phyloP scores from a whole-genome alignment of 1,140 invertebrate species.

The Scaptomyza hsui region DNA sequence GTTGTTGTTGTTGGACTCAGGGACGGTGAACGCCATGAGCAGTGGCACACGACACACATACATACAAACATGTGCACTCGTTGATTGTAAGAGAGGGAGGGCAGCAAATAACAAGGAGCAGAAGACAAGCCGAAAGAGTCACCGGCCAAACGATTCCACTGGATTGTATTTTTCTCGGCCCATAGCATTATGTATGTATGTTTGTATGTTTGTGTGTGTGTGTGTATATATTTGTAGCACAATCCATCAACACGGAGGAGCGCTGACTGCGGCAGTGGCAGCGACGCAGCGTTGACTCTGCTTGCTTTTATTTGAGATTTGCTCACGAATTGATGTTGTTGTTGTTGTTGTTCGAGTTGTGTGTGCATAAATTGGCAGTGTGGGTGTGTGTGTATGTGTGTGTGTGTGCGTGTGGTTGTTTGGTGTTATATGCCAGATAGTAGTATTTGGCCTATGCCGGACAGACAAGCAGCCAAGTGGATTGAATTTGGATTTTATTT shows the following conservation, averaged over 20 bases:
- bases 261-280: slow-evolving; percentile 26
- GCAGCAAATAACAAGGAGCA: slow-evolving; percentile 34
- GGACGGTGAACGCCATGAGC: slow-evolving; percentile 68
- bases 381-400: slow-evolving; percentile 41
- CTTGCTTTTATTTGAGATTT: slow-evolving; percentile 79
- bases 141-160: slow-evolving; percentile 51
- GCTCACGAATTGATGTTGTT: slow-evolving; percentile 72
- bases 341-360: slow-evolving; percentile 19
- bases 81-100: slow-evolving; percentile 15
- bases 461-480: slow-evolving; percentile 53
- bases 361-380: slow-evolving; percentile 49
- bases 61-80: slow-evolving; percentile 13
- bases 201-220: slow-evolving; percentile 10
- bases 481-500: slow-evolving; percentile 73
- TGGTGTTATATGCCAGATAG: slow-evolving; percentile 31
- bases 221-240: slow-evolving; percentile 30
- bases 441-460: slow-evolving; percentile 54
- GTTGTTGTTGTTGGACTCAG: slow-evolving; percentile 51
- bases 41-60: slow-evolving; percentile 64
- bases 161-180: slow-evolving; percentile 46
- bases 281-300: slow-evolving; percentile 52
- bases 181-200: neutral
- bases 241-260: slow-evolving; percentile 70
- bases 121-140: slow-evolving; percentile 46
- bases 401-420: slow-evolving; percentile 12